Evolutionary conservation across 2,113 vertebrate species (phyloP), one percentile per base, ranked within the genome.

Genomic region (Dryoscopus gambensis): DNA sequence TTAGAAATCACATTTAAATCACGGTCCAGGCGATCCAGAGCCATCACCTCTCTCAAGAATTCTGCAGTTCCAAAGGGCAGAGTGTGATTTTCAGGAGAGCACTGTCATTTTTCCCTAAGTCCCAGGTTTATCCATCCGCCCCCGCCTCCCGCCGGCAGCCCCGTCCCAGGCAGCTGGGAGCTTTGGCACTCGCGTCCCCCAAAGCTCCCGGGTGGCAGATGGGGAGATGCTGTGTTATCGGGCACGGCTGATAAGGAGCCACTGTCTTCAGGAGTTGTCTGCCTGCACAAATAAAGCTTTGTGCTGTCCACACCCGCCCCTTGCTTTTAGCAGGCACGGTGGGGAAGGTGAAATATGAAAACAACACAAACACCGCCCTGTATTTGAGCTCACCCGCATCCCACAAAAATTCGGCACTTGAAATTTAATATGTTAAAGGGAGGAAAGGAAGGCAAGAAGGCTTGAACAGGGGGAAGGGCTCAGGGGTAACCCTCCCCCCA

Each of bases 51-150:
- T 20, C 67, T 20, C 40, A 52, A 22, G 25, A 73, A 40, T 3
- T 30, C 27, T 15, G 18, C 28, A 21, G 1, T 11, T 64, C 21
- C 4, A 22, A 37, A 52, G 49, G 52, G 47, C 76, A 68, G 31
- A 12, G 17, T 0, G 1, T 3, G 30, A 5, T 10, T 52, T 60
- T 28, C 21, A 4, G 35, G 5, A 21, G 10, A 37, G 10, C 31
- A 1, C 0, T 5, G 27, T 6, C 11, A 5, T 11, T 37, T 28
- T 17, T 11, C 60, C 37, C 25, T 0, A 21, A 33, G 19, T 21
- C 59, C 4, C 23, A 11, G 0, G 5, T 40, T 62, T 16, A 27
- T 9, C 55, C 4, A n/a, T 14, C 39, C 2, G 1, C 11, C 42
- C 2, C 7, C 1, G 7, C 62, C 39, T 67, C 11, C 30, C 40